phyloP scores from a whole-genome alignment of 2,113 vertebrate genomes.

The Gambusia affinis region DNA sequence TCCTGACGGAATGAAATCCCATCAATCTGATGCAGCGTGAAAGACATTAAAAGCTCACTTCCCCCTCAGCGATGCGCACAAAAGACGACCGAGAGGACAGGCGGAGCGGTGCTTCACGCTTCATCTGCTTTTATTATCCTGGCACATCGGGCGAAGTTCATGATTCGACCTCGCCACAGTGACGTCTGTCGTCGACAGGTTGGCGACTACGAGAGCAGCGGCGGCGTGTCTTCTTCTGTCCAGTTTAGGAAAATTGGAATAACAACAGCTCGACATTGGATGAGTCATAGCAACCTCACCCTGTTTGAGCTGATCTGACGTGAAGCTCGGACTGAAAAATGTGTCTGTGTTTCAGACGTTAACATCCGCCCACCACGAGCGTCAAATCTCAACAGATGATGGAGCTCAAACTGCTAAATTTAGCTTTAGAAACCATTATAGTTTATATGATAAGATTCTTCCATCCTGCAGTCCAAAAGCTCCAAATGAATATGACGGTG shows the following conservation, averaged over 20 bases:
- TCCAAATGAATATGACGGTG: too few species aligned
- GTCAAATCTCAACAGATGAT: not conserved
- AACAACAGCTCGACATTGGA: not conserved
- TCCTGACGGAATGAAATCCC: constrained; percentile 19
- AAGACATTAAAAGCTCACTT: constrained; percentile 18
- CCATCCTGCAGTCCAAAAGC: too few species aligned
- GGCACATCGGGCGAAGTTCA: constrained; percentile 21
- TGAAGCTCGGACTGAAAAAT: not conserved
- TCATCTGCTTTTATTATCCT: constrained; percentile 46
- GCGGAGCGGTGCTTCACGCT: constrained; percentile 33
- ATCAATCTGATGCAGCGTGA: constrained; percentile 7
- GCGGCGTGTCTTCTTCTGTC: not conserved
- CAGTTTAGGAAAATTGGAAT: too few species aligned
- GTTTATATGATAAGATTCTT: too few species aligned
- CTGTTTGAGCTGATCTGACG: not conserved
- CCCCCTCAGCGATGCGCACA: constrained; percentile 6
- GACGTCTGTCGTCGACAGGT: not conserved
- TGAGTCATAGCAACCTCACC: not conserved
- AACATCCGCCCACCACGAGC: not conserved
- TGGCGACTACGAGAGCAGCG: not conserved
- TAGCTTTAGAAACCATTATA: too few species aligned
- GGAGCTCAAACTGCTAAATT: too few species aligned
- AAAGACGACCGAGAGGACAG: constrained; percentile 1
- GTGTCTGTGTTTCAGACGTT: not conserved
- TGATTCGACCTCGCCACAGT: constrained; percentile 30